Percentiles rank a stretch among this genome's conserved stretches.
phyloP scores from a whole-genome alignment of 2,888 invertebrate genomes.

The Habrosyne pyritoides region DNA sequence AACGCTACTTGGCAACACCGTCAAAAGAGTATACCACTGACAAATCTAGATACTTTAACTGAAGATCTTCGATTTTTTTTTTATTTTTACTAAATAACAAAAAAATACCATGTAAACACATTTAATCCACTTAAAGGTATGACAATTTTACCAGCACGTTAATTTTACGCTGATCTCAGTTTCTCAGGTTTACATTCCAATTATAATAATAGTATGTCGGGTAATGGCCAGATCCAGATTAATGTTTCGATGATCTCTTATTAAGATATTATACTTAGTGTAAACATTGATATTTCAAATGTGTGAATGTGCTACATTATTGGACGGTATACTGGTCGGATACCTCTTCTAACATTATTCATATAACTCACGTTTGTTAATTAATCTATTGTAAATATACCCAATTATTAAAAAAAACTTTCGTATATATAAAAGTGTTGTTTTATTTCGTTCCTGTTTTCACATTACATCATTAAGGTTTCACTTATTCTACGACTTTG shows the following conservation, averaged over 20 bases:
- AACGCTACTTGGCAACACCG: no score
- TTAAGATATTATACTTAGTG: conserved; percentile 48
- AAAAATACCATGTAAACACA: no score
- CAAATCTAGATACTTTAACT: no score
- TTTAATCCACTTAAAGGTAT: no score
- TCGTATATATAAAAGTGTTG: conserved; percentile 67
- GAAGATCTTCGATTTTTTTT: no score
- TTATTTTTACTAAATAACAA: no score
- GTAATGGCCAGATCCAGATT: conserved; percentile 32
- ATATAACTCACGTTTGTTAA: conserved; percentile 82
- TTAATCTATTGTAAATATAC: conserved; percentile 82
- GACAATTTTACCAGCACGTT: not conserved
- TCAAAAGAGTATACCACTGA: no score
- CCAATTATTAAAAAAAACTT: conserved; percentile 81
- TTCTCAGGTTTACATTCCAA: conserved; percentile 55
- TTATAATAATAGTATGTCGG: conserved; percentile 39
- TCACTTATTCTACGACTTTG: no score
- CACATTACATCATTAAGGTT: no score
- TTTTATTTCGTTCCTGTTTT: conserved; percentile 61
- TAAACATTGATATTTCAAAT: conserved; percentile 57
- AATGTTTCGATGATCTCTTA: conserved; percentile 51
- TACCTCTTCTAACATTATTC: conserved; percentile 69
- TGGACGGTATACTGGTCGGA: conserved; percentile 48
- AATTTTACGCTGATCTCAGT: conserved; percentile 20
- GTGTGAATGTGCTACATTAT: conserved; percentile 59